Evolutionary conservation across 2,797 vertebrate species (phyloP).

Genomic region (Setipinna tenuifilis): DNA sequence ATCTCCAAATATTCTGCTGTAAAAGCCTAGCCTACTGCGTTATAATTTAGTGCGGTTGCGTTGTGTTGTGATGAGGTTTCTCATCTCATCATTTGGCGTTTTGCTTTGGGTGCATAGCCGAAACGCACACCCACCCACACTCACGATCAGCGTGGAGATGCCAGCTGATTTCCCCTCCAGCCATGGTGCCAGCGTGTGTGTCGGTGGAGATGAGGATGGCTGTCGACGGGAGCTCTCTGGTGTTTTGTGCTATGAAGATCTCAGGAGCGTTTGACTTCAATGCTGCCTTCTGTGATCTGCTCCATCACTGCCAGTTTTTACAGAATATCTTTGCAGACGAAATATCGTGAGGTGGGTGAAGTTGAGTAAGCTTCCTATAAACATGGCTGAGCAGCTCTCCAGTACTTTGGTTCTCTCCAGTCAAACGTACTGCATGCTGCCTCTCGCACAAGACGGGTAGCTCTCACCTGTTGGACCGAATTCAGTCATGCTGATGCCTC

Average conservation of each 20-base stretch:
- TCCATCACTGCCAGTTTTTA: not conserved
- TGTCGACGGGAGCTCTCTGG: not conserved
- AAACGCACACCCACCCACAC: too few species aligned
- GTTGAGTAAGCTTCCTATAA: not conserved
- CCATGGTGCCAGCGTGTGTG: not conserved
- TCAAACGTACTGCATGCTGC: not conserved
- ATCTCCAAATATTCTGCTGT: not conserved
- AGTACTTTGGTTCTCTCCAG: not conserved
- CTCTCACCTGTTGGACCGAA: not conserved
- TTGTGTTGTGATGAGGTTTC: too few species aligned
- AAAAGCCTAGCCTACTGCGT: too few species aligned
- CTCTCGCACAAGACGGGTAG: not conserved
- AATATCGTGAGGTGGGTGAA: not conserved
- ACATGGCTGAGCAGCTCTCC: not conserved
- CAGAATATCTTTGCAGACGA: not conserved
- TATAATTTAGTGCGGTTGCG: too few species aligned
- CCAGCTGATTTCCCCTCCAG: too few species aligned
- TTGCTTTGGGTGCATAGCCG: too few species aligned
- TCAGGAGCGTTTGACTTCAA: not conserved
- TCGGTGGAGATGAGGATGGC: not conserved
- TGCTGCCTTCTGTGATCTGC: not conserved
- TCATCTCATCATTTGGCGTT: too few species aligned
- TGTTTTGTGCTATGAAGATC: too few species aligned
- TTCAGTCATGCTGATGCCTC: not conserved
- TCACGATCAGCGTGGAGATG: too few species aligned